Evolutionary conservation across 2,888 invertebrate species (phyloP), one percentile per base, ranked within the genome.

Genomic region (Eudemis profundana): DNA sequence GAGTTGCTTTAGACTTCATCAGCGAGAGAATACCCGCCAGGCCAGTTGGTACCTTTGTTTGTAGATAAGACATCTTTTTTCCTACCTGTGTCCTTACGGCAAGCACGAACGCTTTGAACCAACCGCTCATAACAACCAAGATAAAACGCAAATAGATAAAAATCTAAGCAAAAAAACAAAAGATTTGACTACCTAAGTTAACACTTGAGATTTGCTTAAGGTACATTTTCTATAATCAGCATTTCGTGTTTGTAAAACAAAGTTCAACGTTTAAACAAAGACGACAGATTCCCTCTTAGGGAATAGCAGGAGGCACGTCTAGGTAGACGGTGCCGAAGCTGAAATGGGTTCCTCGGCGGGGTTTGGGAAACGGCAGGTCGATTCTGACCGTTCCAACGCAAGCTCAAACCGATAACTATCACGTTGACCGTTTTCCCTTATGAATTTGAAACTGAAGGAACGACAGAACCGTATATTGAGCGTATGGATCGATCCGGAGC

Each of bases 401-500:
- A 49, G 14, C 33, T 57, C n/a, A 14, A 57, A 50, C 29, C 56
- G 21, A 50, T 42, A 21, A 15, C 14, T 42, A 49, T 56, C 40
- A 33, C 49, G 40, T 38, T 27, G n/a, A 21, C 17, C 21, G 14
- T 21, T 27, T 33, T 57, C 50, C 56, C 49, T 42, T 50, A 19
- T 29, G 17, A 17, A 27, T 19, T 44, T 29, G 12, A 17, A 29
- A n/a, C 42, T 56, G 42, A 42, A 54, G 27, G 21, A 8, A 23
- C 56, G 19, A 38, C 40, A 40, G 46, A 14, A 46, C 27, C 14
- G 40, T 54, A 23, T 47, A 33, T 33, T 14, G 49, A 50, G 50
- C 27, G 21, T 17, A 4, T 51, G 42, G 21, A 40, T 12, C 29
- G 63, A 49, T 56, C 12, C 33, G 54, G 75, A 74, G 75, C 70